phyloP scores from a whole-genome alignment of 2,888 invertebrate genomes.

The Geophilus truncorum region DNA sequence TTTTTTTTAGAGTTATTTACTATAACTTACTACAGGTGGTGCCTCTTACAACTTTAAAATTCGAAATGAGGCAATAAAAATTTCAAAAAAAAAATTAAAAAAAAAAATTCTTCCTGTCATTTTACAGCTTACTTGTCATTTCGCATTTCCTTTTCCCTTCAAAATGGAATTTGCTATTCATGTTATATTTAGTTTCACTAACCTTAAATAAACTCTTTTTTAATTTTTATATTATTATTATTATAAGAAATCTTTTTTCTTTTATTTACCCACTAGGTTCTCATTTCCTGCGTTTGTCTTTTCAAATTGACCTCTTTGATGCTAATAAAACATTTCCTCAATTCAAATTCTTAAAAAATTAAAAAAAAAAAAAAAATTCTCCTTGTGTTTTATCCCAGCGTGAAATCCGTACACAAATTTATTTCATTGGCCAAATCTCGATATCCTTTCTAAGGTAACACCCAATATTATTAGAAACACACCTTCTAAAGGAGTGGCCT shows the following conservation, averaged over 20 bases:
- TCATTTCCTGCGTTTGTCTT: neutral
- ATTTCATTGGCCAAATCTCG: neutral
- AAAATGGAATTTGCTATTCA: neutral
- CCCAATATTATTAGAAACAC: neutral
- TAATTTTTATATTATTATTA: neutral
- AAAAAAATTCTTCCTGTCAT: neutral
- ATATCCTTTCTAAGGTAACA: neutral
- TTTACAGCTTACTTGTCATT: neutral
- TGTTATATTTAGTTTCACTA: neutral
- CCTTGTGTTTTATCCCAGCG: neutral
- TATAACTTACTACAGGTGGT: slow-evolving; percentile 3
- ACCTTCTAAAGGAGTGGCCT: neutral
- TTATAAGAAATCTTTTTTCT: neutral
- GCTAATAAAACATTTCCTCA: slow-evolving; percentile 16
- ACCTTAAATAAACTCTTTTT: neutral
- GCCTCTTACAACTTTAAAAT: neutral
- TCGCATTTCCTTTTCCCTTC: neutral
- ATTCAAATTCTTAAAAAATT: neutral
- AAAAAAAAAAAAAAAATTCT: neutral
- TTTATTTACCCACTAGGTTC: neutral
- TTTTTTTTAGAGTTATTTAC: neutral
- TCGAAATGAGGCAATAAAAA: too few species aligned
- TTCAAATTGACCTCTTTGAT: neutral
- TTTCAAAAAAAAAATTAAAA: neutral
- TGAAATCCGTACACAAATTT: neutral